phyloP scores from a whole-genome alignment of 2,888 invertebrate genomes.

The Chymomyza caudatula region DNA sequence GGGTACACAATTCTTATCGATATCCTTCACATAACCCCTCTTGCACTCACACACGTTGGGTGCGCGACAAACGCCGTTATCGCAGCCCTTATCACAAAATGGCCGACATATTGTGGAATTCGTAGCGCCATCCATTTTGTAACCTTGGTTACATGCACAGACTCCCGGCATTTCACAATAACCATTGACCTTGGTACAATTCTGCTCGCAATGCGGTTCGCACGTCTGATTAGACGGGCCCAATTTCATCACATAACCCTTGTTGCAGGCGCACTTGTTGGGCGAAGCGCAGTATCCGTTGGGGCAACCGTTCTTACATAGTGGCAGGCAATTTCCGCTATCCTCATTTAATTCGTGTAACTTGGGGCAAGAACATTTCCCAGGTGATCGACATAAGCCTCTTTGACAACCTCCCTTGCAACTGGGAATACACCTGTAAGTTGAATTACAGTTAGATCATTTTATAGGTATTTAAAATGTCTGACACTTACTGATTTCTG shows the following conservation, averaged over 20 bases:
- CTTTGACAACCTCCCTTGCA: conserved; percentile 67
- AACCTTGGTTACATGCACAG: conserved; percentile 27
- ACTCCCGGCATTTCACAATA: conserved; percentile 25
- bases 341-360: conserved; percentile 26
- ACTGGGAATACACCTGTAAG: conserved; percentile 66
- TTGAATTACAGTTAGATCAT: background rate
- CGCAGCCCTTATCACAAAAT: conserved; percentile 38
- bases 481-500: conserved; percentile 30
- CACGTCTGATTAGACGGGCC: conserved; percentile 65
- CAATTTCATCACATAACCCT: conserved; percentile 78
- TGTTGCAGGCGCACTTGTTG: conserved; percentile 81
- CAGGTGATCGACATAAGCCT: conserved; percentile 69
- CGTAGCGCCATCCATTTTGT: background rate
- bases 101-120: conserved; percentile 35
- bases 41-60: conserved; percentile 44
- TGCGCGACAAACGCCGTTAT: conserved; percentile 45
- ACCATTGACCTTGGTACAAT: conserved; percentile 29
- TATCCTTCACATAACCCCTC: conserved; percentile 17
- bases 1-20: conserved; percentile 32
- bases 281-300: conserved; percentile 78
- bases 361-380: conserved; percentile 60
- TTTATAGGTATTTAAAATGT: background rate
- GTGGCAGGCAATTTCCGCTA: conserved; percentile 61
- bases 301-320: conserved; percentile 64
- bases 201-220: conserved; percentile 48